A percentile compares a stretch with the other conserved stretches of the same genome.
These are phyloP conservation scores for Drosophila miranda DNA, from an alignment of 1,140 invertebrate genomes.

Conservation along the genomic window DNA sequence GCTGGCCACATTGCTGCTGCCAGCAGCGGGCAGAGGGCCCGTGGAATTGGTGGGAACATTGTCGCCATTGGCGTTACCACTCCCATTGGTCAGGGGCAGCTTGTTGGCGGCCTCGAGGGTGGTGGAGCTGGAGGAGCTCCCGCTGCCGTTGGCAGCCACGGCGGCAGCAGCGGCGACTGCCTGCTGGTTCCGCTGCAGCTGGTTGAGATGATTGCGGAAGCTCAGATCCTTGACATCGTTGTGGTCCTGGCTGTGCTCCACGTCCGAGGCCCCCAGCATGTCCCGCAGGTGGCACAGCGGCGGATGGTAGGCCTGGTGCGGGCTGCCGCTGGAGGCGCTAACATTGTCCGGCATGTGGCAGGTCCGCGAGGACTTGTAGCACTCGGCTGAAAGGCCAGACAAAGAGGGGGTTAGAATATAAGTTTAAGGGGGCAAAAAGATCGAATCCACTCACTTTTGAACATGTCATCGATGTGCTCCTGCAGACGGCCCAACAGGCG, in stretches of 20 bases:
- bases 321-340: conserved; percentile 80
- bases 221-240: conserved; percentile 84
- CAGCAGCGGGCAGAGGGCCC: conserved; percentile 12
- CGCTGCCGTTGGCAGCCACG: conserved; percentile 41
- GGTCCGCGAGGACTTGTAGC: conserved; percentile 82
- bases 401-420: neutral
- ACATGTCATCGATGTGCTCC: conserved; percentile 88
- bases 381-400: conserved; percentile 83
- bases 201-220: conserved; percentile 78
- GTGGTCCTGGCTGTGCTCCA: conserved; percentile 86
- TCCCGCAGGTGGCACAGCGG: conserved; percentile 81
- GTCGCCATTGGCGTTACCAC: conserved; percentile 17
- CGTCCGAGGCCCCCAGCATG: conserved; percentile 76
- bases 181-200: conserved; percentile 66
- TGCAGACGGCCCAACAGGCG: conserved; percentile 92
- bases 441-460: conserved; percentile 83
- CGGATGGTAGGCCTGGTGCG: conserved; percentile 79
- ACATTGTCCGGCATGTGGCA: conserved; percentile 83
- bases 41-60: conserved; percentile 67
- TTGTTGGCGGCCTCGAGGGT: conserved; percentile 28
- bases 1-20: conserved; percentile 55
- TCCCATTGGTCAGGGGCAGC: conserved; percentile 23
- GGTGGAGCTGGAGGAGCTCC: conserved; percentile 18
- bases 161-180: conserved; percentile 52
- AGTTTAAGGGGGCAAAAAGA: no score